phyloP scores from a whole-genome alignment of 2,113 vertebrate genomes.

The Pomatostomus ruficeps region DNA sequence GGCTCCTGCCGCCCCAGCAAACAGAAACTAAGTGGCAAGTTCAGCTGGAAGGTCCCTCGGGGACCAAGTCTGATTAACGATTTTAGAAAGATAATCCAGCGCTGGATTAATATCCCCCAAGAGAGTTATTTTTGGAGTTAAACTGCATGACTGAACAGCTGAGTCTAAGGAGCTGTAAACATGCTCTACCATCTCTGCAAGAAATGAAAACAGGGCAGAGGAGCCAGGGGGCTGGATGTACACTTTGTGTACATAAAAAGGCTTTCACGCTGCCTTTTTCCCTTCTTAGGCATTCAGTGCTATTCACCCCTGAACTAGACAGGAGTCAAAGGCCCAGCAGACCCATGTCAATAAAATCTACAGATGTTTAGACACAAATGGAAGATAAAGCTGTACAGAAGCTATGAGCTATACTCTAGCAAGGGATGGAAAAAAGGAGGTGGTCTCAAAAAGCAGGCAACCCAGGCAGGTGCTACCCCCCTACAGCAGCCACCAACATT shows the following conservation, averaged over 20 bases:
- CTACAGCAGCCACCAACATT: neutral
- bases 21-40: neutral
- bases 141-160: constrained; percentile 1
- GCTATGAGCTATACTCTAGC: neutral
- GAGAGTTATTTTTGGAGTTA: constrained; percentile 12
- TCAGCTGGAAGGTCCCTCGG: neutral
- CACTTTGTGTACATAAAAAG: neutral
- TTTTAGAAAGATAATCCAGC: constrained; percentile 27
- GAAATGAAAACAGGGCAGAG: neutral
- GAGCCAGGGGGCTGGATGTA: neutral
- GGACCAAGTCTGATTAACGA: neutral
- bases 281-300: neutral
- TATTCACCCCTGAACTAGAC: neutral
- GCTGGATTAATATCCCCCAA: neutral
- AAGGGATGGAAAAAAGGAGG: neutral
- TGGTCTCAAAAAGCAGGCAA: neutral
- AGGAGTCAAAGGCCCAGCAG: neutral
- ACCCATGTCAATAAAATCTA: neutral
- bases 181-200: neutral
- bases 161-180: neutral
- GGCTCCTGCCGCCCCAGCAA: neutral
- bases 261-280: neutral
- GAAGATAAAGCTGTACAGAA: neutral
- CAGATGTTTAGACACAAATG: neutral
- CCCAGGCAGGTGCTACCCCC: no score